A percentile compares a stretch with the other conserved stretches of the same genome.
These are phyloP conservation scores for Lates japonicus DNA, from an alignment of 2,797 vertebrate species.

Conservation along the genomic window DNA sequence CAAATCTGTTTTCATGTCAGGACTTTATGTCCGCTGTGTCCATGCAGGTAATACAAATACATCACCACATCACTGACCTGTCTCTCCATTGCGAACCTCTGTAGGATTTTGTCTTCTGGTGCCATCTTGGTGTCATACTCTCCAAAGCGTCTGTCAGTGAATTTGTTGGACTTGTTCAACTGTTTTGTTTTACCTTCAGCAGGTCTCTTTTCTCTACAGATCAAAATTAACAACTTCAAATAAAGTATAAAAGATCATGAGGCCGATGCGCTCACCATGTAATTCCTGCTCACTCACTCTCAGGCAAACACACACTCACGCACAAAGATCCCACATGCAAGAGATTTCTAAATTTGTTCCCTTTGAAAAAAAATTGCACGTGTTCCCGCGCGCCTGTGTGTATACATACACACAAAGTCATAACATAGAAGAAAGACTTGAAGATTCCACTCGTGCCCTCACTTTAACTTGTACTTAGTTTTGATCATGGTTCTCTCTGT, in stretches of 20 bases:
- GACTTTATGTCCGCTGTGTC: neutral
- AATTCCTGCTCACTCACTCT: neutral
- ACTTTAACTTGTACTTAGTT: slow-evolving; percentile 14
- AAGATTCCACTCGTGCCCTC: slow-evolving; percentile 2
- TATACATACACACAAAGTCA: neutral
- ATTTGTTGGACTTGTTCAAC: slow-evolving; percentile 90
- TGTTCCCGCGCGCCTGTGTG: too few relatives aligned
- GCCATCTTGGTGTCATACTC: slow-evolving; percentile 92
- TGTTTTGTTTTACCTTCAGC: slow-evolving; percentile 93
- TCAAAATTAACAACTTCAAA: neutral
- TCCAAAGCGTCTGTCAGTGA: slow-evolving; percentile 92
- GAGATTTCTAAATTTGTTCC: neutral
- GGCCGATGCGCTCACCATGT: too few relatives aligned
- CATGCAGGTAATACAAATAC: neutral
- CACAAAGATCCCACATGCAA: neutral
- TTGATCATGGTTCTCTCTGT: slow-evolving; percentile 9
- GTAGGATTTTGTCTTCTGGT: slow-evolving; percentile 94
- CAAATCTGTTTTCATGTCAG: neutral
- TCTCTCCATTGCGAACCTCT: slow-evolving; percentile 94
- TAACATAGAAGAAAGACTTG: neutral
- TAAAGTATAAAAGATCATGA: too few relatives aligned
- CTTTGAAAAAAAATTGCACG: neutral
- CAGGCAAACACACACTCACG: slow-evolving; percentile 1
- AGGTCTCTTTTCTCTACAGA: slow-evolving; percentile 94
- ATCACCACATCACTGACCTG: slow-evolving; percentile 86